Base-by-base conservation (phyloP, 2,797 vertebrate species). In the Centroberyx gerrardi region DNA sequence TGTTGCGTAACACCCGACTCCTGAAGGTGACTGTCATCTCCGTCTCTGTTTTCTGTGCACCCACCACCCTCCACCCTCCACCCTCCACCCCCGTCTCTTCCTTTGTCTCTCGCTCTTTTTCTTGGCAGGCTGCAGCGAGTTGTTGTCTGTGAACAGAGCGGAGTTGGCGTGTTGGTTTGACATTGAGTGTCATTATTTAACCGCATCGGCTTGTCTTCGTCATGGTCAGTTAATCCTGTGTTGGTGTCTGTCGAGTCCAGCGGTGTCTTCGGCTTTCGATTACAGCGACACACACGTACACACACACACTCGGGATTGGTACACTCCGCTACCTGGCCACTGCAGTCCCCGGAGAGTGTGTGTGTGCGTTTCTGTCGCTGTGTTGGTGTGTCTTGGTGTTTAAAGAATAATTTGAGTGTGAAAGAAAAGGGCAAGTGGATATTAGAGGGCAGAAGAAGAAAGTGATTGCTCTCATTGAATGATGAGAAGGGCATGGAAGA, bases 1-100 rank as follows among this genome's bases (percentile, higher is more conserved):
- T 38, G 64, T 83, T 83, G 10, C 42, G 36, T 73, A 80, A 73
- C 65, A 31, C 29, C 46, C 10, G 5, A 62, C 58, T 5, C 68
- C 59, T 79, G 79, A 87, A 91, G 82, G 90, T 88, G 76, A 80
- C 70, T 68, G 75, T 63, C 49, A 10, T 62, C 56, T 67, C 65
- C 51, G 59, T 42, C 33, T 62, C 62, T 48, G 42, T 42, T 13
- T 49, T 22, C 22, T 22, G 22, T 22, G 22, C 22, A 22, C 22
- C 22, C 22, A 22, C 22, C 22, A 22, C 1, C 1, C 22, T 22
- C 22, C 22, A 22, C 48, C 48, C 13, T 8, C 14, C 48, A 15
- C n/a, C 14, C 48, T 8, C 48, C 42, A 7, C 42, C 42, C 42
- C 42, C 42, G 2, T 49, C 14, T n/a, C 48, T 18, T 10, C 13